A percentile compares a stretch with the other conserved stretches of the same genome.
Evolutionary conservation across 2,797 vertebrate species (phyloP).

Genomic region (Parauchenoglanis ngamensis): DNA sequence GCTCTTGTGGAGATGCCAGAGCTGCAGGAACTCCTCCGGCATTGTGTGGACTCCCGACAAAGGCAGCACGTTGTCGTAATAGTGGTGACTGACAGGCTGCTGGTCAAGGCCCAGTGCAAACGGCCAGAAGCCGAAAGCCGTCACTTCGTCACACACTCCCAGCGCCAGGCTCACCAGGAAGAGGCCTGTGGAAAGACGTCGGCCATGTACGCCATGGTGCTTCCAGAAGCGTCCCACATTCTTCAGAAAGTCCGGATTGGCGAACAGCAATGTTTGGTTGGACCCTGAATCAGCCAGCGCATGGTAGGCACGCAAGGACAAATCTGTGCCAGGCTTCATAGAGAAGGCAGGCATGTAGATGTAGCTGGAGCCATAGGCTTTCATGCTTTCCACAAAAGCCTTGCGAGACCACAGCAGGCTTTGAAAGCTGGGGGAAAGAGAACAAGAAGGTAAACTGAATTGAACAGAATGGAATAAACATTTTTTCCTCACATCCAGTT

Average conservation of each 20-base stretch:
- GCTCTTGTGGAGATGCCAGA: slow-evolving; percentile 93
- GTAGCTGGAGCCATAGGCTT: slow-evolving; percentile 89
- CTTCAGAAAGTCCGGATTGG: slow-evolving; percentile 91
- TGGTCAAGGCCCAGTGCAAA: slow-evolving; percentile 84
- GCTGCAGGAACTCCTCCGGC: slow-evolving; percentile 95
- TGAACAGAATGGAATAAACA: neutral
- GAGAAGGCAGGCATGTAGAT: slow-evolving; percentile 98
- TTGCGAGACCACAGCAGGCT: slow-evolving; percentile 94
- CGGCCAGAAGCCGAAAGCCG: slow-evolving; percentile 95
- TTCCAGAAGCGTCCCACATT: slow-evolving; percentile 95
- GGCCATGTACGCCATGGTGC: slow-evolving; percentile 84
- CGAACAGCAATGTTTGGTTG: slow-evolving; percentile 90
- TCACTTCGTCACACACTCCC: slow-evolving; percentile 92
- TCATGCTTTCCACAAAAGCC: slow-evolving; percentile 88
- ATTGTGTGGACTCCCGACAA: slow-evolving; percentile 91
- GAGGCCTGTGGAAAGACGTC: slow-evolving; percentile 91
- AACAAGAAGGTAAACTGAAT: neutral
- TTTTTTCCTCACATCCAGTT: neutral
- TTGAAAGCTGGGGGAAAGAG: slow-evolving; percentile 82
- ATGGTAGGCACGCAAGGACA: slow-evolving; percentile 87
- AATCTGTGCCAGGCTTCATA: slow-evolving; percentile 90
- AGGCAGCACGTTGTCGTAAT: slow-evolving; percentile 93
- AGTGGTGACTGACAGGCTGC: slow-evolving; percentile 90
- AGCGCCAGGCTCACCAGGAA: slow-evolving; percentile 92
- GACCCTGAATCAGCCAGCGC: slow-evolving; percentile 85